Conservation (phyloP, 2,113 vertebrate genomes). For the Heterotis niloticus region DNA sequence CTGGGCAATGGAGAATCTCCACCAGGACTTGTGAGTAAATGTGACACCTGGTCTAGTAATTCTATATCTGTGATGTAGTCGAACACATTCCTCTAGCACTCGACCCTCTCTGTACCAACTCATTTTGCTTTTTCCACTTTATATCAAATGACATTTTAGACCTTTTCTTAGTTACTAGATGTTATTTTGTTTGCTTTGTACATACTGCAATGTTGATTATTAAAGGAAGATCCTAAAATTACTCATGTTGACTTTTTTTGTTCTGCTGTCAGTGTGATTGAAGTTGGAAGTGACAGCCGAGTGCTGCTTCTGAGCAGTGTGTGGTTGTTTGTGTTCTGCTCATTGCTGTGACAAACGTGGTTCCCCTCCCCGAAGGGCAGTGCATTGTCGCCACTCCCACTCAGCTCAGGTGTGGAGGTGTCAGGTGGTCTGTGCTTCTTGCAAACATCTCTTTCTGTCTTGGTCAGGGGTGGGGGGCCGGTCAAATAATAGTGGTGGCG, state of each 20-base stretch:
- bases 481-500: no score
- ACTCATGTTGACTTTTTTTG: not conserved
- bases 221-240: conserved; percentile 29
- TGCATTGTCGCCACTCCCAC: no score
- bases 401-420: no score
- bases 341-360: no score
- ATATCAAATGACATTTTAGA: conserved; percentile 29
- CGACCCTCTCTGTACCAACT: conserved; percentile 16
- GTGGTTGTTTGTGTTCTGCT: no score
- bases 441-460: no score
- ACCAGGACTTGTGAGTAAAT: not conserved
- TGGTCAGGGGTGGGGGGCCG: no score
- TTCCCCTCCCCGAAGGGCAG: no score
- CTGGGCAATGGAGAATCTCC: no score
- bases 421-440: no score
- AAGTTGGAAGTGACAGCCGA: no score
- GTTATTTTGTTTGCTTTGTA: conserved; percentile 26
- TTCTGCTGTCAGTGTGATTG: conserved; percentile 9
- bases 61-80: conserved; percentile 8
- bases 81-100: conserved; percentile 23
- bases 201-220: conserved; percentile 28
- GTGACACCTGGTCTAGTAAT: not conserved
- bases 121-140: conserved; percentile 19
- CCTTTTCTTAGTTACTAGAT: conserved; percentile 17
- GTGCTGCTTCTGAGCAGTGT: no score